Base-by-base conservation (phyloP, 2,797 vertebrate species). In the Cossypha niveicapilla region DNA sequence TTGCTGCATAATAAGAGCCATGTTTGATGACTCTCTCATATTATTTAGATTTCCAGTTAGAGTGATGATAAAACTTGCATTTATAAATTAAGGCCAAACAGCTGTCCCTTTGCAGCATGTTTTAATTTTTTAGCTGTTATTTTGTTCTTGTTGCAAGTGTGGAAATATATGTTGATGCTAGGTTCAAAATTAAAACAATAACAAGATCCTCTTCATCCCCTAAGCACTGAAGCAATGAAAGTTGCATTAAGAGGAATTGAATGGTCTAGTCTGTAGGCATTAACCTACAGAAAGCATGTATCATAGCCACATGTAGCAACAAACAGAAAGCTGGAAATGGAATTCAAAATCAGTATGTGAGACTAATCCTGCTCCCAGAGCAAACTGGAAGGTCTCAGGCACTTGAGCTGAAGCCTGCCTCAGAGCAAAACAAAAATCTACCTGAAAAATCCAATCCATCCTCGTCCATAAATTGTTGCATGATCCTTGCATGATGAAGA, bases 141-240 rank as follows among this genome's bases (percentile, higher is more conserved):
- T 89, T 92, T 72, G 8, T 30, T 87, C 76, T 70, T 67, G 18
- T 39, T 30, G 1, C 53, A 35, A 54, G 30, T 4, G 13, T 86
- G 61, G 32, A 90, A 96, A 90, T 41, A 75, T 7, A 10, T 2
- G 0, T 41, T 73, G 32, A 73, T 35, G 61, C 45, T 28, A 80
- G 34, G 22, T 82, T 32, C 37, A 48, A 51, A 96, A 82, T 92
- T 62, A 92, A 95, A 79, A 86, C 67, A 91, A 34, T 80, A 91
- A 53, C 47, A 86, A 75, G 41, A 28, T 77, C 42, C 21, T 87
- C 4, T 80, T 92, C 13, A 48, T 68, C 84, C 32, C 68, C 68
- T n/a, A 80, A 62, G 50, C 39, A 37, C 56, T 68, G 30, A 92
- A 90, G 54, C 50, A 81, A 54, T 88, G 80, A 17, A 91, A 82